Evolutionary conservation across 2,797 vertebrate species (phyloP), one percentile per base, ranked within the genome.

Genomic region (Poeciliopsis gracilis): DNA sequence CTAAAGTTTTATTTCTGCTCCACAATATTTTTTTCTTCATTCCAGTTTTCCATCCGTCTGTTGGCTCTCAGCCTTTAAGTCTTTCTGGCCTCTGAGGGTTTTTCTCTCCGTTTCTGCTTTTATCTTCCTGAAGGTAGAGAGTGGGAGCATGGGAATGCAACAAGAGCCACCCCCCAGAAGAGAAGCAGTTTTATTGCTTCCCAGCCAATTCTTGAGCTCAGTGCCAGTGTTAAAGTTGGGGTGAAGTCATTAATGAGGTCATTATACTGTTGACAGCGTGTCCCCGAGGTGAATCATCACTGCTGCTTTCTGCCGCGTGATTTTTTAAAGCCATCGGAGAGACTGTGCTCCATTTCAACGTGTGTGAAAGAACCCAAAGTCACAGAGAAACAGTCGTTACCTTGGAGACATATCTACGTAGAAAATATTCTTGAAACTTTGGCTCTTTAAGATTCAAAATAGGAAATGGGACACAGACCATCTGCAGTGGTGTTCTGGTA

Each of bases 31-130:
- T 63, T 38, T 20, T 36, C 33, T 63, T 63, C 4, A 23, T 67
- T 41, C 74, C 76, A 79, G 79, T 75, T 82, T 66, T 77, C 70
- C 25, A 12, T 87, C 79, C 49, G 38, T 83, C 72, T 75, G 70
- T 55, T 16, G 15, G 77, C n/a, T 86, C 74, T 81, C 71, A 1
- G 28, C 77, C 53, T 57, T 87, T 82, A 79, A 89, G 74, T 83
- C 77, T 43, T 77, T 78, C 82, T 83, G 73, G 73, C 81, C 90
- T 92, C 90, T 81, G 81, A 87, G 78, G 89, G 71, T 71, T 63
- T 88, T 90, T 81, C 23, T 79, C 75, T 78, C 78, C 30, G 36
- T 88, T 93, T 92, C 78, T 51, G 46, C 89, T 93, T 93, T 93
- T 82, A 93, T 93, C 88, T 91, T 75, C 51, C 77, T 61, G 82